Evolutionary conservation across 1,140 invertebrate species (phyloP), one percentile per base, ranked within the genome.

Genomic region (Bombus affinis): DNA sequence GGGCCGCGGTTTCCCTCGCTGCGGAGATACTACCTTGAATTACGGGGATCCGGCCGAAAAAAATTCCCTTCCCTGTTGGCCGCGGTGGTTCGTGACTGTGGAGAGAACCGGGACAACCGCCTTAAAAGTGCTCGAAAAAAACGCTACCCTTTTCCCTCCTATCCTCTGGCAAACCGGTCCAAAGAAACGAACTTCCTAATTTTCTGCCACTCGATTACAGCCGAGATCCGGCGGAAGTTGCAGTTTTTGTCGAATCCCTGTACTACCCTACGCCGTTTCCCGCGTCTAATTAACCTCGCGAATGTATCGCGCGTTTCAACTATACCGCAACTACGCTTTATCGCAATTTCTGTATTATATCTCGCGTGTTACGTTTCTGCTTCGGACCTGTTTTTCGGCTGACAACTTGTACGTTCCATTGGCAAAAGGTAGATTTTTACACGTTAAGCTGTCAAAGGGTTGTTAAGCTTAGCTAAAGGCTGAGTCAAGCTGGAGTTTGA

Each of bases 151-250:
- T 44, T 28, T 9, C n/a, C 35, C 18, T 9, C 8, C 32, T 35
- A n/a, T 32, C 3, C 9, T 6, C 5, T 66, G 22, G 25, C 18
- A 83, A 57, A 42, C 71, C 28, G 22, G 32, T n/a, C 44, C 59
- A 42, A 83, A 37, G 44, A 82, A 71, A 83, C 66, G 37, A 35
- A 78, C 73, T 59, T n/a, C 35, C 65, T 59, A 78, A 83, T 83
- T 83, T 71, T 71, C 82, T 78, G 74, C 81, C 74, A 83, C 81
- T 77, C 81, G 75, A 83, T 83, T 78, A 78, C 82, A 32, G 44
- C 28, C 39, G 32, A 83, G 73, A 82, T 74, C 28, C 68, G 10
- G 35, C 5, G 32, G 18, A 73, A 28, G 37, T 32, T 47, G 37
- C 8, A 10, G 71, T 47, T 82, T 57, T 53, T 57, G 68, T 42